Evolutionary conservation across 2,113 vertebrate species (phyloP), one percentile per base, ranked within the genome.

Genomic region (Ascaphus truei): DNA sequence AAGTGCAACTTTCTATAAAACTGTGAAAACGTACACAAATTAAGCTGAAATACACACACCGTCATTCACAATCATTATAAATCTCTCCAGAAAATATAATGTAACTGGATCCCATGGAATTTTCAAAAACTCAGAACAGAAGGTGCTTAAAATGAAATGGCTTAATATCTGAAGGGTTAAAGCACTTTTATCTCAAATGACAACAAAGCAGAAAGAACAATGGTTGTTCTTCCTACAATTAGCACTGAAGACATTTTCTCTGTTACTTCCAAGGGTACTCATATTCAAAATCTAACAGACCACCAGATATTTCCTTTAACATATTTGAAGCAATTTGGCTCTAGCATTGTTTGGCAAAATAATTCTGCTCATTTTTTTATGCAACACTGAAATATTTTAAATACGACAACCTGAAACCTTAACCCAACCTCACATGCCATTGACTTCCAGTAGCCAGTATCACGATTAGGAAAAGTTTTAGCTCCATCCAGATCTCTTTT

Each of bases 391-490:
- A 67, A 58, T 48, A 36, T 34, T 47, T 52, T n/a, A 58, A 48
- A 58, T 50, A 59, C 10, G 23, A 36, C 41, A 31, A 29, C 22
- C 27, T 68, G 53, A 22, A 51, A 61, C 41, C n/a, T 16, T 23
- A 61, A 59, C 47, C 45, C 10, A 5, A 51, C 51, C 33, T 60
- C 23, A 60, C 56, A 60, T 58, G 39, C 20, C 29, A 69, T 31
- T 36, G 56, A 51, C 20, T 50, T 60, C 18, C 45, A 52, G 66
- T 51, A 69, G 56, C 45, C 33, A 60, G 26, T 34, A 51, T 60
- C 23, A 51, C 23, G 27, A 29, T 37, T 31, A 60, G 30, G 53
- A 59, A 57, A n/a, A 37, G 50, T 27, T 36, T 37, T 18, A 36
- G 8, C 31, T 68, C 31, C 51, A 27, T 60, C 56, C 5, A 51